Evolutionary conservation across 1,140 invertebrate genomes (phyloP), one percentile per base, ranked within the genome.

Genomic region (Tetragnatha versicolor): DNA sequence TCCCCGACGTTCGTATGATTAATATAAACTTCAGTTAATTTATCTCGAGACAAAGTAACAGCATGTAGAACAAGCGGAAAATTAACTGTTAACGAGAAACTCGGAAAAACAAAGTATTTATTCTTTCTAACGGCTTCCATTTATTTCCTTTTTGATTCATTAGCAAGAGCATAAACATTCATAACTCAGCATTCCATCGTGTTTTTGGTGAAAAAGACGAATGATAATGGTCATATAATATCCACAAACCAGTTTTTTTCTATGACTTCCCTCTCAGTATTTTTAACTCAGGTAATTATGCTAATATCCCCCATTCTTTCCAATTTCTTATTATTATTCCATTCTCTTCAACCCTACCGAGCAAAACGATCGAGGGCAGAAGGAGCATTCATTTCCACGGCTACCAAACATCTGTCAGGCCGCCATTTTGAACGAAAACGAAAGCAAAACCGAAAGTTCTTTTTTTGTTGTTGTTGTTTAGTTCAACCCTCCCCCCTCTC

Each of bases 341-440:
- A 39, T 37, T 51, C 49, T 51, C 31, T 27, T 61, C 25, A 7
- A 65, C 29, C 42, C 22, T 65, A 53, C 35, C 27, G 55, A 70
- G 68, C 37, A 37, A 42, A 53, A 70, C 25, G 68, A 55, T 27
- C 31, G 29, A 70, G 10, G n/a, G n/a, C n/a, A n/a, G n/a, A 14
- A 6, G 45, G 47, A 55, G 55, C 68, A 70, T 70, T 49, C 47
- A 39, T 70, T 70, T 35, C 31, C 29, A 20, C 22, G 20, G 39
- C 68, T 53, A 53, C n/a, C 33, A 70, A 70, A 70, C 68, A 70
- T 70, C 68, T 70, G 68, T 70, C 68, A 70, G 39, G 33, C 29
- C 31, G 65, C 29, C 6, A 14, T 68, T 47, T 29, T 42, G 31
- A 55, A n/a, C n/a, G n/a, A n/a, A n/a, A n/a, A n/a, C 27, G 49